Base-by-base conservation (phyloP, 1,140 invertebrate species). In the Mya arenaria region DNA sequence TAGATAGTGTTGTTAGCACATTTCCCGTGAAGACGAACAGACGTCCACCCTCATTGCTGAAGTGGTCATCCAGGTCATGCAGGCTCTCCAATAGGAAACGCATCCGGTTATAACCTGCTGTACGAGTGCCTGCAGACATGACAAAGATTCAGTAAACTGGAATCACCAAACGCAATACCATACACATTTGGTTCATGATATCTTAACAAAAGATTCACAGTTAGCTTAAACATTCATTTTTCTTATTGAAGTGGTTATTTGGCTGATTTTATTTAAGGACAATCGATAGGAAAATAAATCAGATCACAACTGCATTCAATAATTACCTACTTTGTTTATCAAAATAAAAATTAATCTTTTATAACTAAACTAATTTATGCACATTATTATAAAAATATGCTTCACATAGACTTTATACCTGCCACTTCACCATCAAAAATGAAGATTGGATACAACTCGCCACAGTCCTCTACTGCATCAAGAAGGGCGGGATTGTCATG, bases 341-440 rank as follows among this genome's bases (percentile, higher is more conserved):
- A n/a, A n/a, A n/a, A n/a, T n/a, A n/a, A n/a, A n/a, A n/a, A n/a
- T n/a, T n/a, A n/a, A n/a, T n/a, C n/a, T n/a, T n/a, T n/a, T n/a
- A n/a, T n/a, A n/a, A n/a, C n/a, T n/a, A n/a, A n/a, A n/a, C n/a
- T n/a, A n/a, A n/a, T n/a, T n/a, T n/a, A n/a, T n/a, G n/a, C n/a
- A n/a, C n/a, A n/a, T n/a, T n/a, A n/a, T n/a, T n/a, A n/a, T n/a
- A n/a, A n/a, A n/a, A n/a, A n/a, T n/a, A n/a, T n/a, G n/a, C n/a
- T n/a, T n/a, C n/a, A n/a, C n/a, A n/a, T 48, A 2, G 28, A 17
- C 28, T 41, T 28, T 41, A 32, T 87, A 92, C 91, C 95, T 89
- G 95, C 95, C 80, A 94, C 95, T 90, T 95, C 94, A 63, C 95
- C 95, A 92, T 96, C 95, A 89, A 96, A 96, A 69, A 96, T 95